Conservation (phyloP, 2,888 invertebrate species). For the Ophion slaviceki region DNA sequence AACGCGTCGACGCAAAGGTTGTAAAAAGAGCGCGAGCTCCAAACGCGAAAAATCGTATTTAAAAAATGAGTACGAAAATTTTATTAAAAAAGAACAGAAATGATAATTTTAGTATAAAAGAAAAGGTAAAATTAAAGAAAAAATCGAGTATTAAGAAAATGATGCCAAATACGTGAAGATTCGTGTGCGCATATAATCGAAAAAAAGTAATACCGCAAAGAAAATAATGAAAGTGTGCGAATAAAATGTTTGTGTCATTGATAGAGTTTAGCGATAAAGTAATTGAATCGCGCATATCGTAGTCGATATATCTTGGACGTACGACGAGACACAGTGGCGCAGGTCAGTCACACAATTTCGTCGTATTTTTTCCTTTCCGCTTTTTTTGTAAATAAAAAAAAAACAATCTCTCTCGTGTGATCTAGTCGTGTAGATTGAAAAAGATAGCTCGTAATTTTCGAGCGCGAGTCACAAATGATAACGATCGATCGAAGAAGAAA, state of each 20-base stretch:
- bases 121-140: neutral
- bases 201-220: neutral
- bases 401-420: slow-evolving; percentile 21
- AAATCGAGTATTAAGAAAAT: slow-evolving; percentile 54
- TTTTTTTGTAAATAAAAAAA: slow-evolving; percentile 41
- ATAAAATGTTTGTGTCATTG: slow-evolving; percentile 7
- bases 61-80: neutral
- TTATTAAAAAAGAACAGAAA: neutral
- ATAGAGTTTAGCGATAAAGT: slow-evolving; percentile 7
- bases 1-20: neutral
- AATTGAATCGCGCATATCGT: slow-evolving; percentile 22
- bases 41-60: neutral
- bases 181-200: slow-evolving; percentile 49
- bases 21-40: neutral
- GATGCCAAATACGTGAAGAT: slow-evolving; percentile 62
- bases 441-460: slow-evolving; percentile 24
- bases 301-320: slow-evolving; percentile 38
- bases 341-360: slow-evolving; percentile 35
- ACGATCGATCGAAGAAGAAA: slow-evolving; percentile 1
- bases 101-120: neutral
- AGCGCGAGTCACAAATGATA: slow-evolving; percentile 11
- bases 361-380: slow-evolving; percentile 17
- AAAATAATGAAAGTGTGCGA: neutral
- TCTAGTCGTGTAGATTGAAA: slow-evolving; percentile 34
- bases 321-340: slow-evolving; percentile 29